Conservation (phyloP, 1,140 invertebrate genomes). For the Babylonia areolata region DNA sequence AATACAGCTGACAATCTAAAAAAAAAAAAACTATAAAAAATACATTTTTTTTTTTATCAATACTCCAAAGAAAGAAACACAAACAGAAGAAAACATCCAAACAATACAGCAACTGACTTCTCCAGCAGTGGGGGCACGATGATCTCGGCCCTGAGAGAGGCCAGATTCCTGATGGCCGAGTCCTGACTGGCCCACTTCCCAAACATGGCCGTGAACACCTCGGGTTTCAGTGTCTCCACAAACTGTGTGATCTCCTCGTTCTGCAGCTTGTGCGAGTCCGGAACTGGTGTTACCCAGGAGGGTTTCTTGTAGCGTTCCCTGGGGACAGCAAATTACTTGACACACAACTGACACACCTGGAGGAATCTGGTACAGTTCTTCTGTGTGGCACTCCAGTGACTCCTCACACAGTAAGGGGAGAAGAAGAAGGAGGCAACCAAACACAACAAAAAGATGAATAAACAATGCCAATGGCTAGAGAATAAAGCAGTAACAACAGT, state of each 20-base stretch:
- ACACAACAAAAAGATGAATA: too few species aligned
- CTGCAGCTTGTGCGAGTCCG: conserved; percentile 83
- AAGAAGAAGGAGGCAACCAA: too few species aligned
- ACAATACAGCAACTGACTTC: conserved; percentile 75
- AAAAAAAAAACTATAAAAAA: too few species aligned
- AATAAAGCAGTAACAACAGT: too few species aligned
- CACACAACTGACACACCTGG: too few species aligned
- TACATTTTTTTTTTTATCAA: too few species aligned
- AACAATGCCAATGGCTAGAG: too few species aligned
- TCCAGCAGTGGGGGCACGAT: conserved; percentile 90
- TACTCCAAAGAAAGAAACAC: not conserved
- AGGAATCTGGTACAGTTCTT: too few species aligned
- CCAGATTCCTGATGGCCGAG: conserved; percentile 85
- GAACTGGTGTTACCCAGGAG: conserved; percentile 82
- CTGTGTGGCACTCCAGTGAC: too few species aligned
- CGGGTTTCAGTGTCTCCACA: conserved; percentile 84
- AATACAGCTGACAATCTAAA: too few species aligned
- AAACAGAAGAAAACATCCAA: not conserved
- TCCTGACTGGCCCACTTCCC: conserved; percentile 83
- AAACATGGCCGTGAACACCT: conserved; percentile 86
- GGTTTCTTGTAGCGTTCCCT: conserved; percentile 81
- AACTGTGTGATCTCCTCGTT: conserved; percentile 90
- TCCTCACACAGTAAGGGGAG: too few species aligned
- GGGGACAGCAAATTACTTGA: not conserved
- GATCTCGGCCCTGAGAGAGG: conserved; percentile 86